phyloP scores from a whole-genome alignment of 2,888 invertebrate species.

The Caenorhabditis sp. region DNA sequence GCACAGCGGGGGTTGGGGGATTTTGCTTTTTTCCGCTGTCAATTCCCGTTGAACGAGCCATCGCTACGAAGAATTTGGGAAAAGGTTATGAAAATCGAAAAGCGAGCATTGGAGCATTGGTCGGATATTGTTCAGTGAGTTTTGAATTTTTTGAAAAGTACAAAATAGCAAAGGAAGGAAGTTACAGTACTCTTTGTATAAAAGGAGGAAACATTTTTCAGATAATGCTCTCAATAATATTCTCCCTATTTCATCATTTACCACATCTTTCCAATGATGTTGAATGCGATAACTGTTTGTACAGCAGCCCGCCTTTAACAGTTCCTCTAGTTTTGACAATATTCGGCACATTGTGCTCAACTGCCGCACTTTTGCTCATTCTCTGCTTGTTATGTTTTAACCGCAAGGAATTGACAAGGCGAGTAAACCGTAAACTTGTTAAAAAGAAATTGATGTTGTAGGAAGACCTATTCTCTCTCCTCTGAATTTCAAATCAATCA shows the following conservation, averaged over 20 bases:
- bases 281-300: background rate
- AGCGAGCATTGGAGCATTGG: background rate
- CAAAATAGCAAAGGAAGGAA: no score
- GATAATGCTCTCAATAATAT: background rate
- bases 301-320: background rate
- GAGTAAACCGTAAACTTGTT: background rate
- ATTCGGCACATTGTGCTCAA: background rate
- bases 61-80: background rate
- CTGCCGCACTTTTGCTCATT: background rate
- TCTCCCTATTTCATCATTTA: background rate
- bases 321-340: background rate
- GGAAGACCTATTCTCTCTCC: background rate
- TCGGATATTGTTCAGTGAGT: background rate
- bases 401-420: background rate
- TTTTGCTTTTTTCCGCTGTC: background rate
- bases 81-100: background rate
- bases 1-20: background rate
- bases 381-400: background rate
- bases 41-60: background rate
- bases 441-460: background rate
- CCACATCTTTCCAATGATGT: background rate
- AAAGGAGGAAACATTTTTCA: background rate
- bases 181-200: no score
- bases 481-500: background rate
- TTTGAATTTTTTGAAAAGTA: no score